These are phyloP conservation scores for Poecilia picta DNA, from an alignment of 2,797 vertebrate genomes.

Conservation along the genomic window DNA sequence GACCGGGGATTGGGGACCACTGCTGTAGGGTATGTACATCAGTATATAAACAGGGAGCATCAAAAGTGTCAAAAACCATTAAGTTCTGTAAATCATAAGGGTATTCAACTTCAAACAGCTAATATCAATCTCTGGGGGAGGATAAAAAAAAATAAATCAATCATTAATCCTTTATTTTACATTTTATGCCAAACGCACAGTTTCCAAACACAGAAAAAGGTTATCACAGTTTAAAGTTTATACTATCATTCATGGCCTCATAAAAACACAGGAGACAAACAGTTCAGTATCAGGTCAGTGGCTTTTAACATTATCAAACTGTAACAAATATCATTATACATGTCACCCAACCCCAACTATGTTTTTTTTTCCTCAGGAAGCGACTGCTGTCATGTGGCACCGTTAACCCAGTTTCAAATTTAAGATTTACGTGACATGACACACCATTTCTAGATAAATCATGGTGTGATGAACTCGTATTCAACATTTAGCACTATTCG, in stretches of 20 bases:
- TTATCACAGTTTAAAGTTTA: neutral
- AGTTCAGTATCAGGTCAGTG: neutral
- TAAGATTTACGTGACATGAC: neutral
- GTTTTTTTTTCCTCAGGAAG: neutral
- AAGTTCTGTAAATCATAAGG: neutral
- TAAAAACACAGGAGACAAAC: neutral
- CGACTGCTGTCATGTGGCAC: neutral
- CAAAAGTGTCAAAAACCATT: neutral
- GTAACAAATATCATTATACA: neutral
- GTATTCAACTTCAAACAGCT: neutral
- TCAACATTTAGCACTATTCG: neutral
- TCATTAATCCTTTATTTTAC: neutral
- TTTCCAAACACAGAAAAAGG: neutral
- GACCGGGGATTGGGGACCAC: too few relatives aligned
- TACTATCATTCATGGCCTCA: neutral
- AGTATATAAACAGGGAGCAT: neutral
- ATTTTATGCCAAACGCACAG: neutral
- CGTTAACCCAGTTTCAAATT: neutral
- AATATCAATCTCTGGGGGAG: neutral
- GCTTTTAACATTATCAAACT: neutral
- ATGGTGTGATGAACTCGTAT: slow-evolving; percentile 11
- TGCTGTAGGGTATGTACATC: neutral
- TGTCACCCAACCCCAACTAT: neutral
- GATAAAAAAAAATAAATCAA: neutral
- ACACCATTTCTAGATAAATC: slow-evolving; percentile 1